These are phyloP conservation scores for Cervus canadensis DNA, from an alignment of 2,113 vertebrate species.

Conservation along the genomic window DNA sequence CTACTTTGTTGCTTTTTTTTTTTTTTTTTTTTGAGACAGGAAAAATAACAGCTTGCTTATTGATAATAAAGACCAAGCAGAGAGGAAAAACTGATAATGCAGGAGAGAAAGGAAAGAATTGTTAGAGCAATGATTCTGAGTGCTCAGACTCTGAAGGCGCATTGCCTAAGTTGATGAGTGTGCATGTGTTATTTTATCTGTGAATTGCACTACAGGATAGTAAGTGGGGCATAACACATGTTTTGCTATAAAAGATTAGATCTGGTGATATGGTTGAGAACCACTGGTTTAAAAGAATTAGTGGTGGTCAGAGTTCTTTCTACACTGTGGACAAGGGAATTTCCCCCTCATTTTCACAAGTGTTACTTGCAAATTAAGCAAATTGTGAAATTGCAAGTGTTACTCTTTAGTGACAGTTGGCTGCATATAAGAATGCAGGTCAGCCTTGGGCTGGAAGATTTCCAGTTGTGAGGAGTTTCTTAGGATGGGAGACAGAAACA, in stretches of 20 bases:
- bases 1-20: background rate
- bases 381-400: background rate
- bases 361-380: too few species aligned
- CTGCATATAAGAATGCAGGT: background rate
- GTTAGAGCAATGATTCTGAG: background rate
- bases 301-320: background rate
- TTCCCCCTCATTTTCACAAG: background rate
- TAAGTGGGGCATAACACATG: background rate
- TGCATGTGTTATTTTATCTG: background rate
- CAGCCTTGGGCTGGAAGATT: background rate
- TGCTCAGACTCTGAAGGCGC: background rate
- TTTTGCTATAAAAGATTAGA: background rate
- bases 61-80: background rate
- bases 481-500: background rate
- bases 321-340: background rate
- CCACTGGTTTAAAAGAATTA: background rate
- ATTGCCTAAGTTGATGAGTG: background rate
- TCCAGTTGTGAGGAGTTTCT: background rate
- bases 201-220: background rate
- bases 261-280: background rate
- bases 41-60: background rate
- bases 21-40: background rate
- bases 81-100: background rate
- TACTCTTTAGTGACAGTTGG: background rate
- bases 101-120: background rate